Percentiles rank a stretch among this genome's conserved stretches.
Evolutionary conservation across 2,797 vertebrate genomes (phyloP).

Genomic region (Poecilia gillii): DNA sequence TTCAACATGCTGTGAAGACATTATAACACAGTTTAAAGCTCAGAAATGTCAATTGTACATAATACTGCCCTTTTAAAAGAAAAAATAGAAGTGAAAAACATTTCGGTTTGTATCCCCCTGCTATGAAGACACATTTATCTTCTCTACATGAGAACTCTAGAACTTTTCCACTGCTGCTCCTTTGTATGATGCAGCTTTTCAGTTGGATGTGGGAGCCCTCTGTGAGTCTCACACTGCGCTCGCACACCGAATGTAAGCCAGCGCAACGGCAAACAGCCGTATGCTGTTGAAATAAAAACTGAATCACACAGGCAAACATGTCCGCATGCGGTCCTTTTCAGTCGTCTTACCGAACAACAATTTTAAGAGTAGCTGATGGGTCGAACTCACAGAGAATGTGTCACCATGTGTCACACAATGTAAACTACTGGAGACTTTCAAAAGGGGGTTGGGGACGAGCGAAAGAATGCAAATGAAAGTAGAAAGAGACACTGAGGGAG

Average conservation of each 20-base stretch:
- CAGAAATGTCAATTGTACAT: no score
- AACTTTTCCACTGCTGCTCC: constrained; percentile 18
- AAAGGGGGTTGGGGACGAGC: not conserved
- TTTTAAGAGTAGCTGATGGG: constrained; percentile 5
- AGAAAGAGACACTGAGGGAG: constrained; percentile 34
- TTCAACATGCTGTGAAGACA: no score
- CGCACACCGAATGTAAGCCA: constrained; percentile 37
- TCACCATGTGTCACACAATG: constrained; percentile 14
- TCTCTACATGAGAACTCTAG: constrained; percentile 8
- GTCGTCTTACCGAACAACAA: constrained; percentile 8
- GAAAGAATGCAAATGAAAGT: constrained; percentile 22
- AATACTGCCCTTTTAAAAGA: not conserved
- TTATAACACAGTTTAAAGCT: no score
- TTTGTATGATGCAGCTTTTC: constrained; percentile 58
- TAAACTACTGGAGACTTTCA: constrained; percentile 12
- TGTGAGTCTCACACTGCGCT: constrained; percentile 48
- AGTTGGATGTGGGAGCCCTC: constrained; percentile 58
- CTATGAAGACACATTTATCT: constrained; percentile 13
- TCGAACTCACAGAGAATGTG: not conserved
- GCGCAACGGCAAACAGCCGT: constrained; percentile 42
- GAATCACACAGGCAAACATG: constrained; percentile 8
- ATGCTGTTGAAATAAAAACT: constrained; percentile 42
- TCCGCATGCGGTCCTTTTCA: not conserved
- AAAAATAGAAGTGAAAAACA: not conserved
- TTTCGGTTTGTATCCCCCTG: constrained; percentile 19